Base-by-base conservation (phyloP, 2,113 vertebrate species). In the Tapirus terrestris region DNA sequence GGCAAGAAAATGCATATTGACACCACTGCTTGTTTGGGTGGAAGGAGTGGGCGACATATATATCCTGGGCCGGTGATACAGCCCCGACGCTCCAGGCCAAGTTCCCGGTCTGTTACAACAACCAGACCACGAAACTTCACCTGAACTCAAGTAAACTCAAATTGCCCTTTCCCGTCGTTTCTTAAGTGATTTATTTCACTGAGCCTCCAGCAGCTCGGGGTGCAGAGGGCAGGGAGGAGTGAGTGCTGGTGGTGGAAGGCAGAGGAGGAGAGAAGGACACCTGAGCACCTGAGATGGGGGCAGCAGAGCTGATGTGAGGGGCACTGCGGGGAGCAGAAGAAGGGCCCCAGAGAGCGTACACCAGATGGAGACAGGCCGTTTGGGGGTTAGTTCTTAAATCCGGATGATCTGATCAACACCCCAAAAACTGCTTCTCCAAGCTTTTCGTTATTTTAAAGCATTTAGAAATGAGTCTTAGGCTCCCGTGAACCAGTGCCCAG, bases 401-500 rank as follows among this genome's bases (percentile, higher is more conserved):
- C 2, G 21, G n/a, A 21, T 14, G 33, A 23, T 0, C 1, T 16
- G 16, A 9, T 2, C 56, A 14, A 10, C 18, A 3, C n/a, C 60
- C 20, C 12, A 14, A 6, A 67, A 60, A 12, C 43, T 6, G 14
- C 33, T 23, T 43, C 81, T 75, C 45, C 39, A 20, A 23, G n/a
- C 2, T 8, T 8, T 8, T 14, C 45, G 16, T 43, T 25, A 2
- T 18, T 29, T 33, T 31, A 65, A 39, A 18, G 33, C 14, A 3
- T 31, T 21, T 33, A 4, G 29, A 81, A 23, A 3, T 0, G 31
- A 25, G 29, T 9, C 39, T 21, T 18, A 20, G n/a, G 20, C 23
- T 12, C 33, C 31, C 3, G 2, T 3, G 31, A 53, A 51, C 13
- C 8, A 2, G 10, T 9, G 31, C 29, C 2, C 4, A 53, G 45